Conservation (phyloP, 2,797 vertebrate species). For the Leptatherina wallacei region DNA sequence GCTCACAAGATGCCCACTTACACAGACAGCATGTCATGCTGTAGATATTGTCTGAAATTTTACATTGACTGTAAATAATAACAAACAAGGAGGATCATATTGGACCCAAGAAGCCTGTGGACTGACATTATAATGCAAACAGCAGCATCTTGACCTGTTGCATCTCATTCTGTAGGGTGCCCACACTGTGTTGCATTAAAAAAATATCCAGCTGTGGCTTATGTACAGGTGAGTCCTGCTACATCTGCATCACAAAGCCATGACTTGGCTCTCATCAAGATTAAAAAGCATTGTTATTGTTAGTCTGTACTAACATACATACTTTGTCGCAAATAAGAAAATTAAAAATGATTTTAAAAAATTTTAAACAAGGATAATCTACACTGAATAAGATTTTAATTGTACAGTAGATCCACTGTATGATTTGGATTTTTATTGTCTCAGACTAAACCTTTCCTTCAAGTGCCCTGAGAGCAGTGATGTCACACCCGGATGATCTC, state of each 20-base stretch:
- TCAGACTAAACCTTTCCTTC: conserved; percentile 19
- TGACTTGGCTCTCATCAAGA: background rate
- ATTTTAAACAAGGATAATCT: background rate
- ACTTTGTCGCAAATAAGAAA: background rate
- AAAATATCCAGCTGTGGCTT: conserved; percentile 24
- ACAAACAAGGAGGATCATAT: conserved; percentile 55
- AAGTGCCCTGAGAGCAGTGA: conserved; percentile 46
- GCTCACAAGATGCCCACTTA: conserved; percentile 17
- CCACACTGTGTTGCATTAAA: conserved; percentile 20
- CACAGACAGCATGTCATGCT: conserved; percentile 17
- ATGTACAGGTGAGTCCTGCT: conserved; percentile 27
- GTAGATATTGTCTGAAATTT: conserved; percentile 25
- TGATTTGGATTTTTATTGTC: conserved; percentile 4
- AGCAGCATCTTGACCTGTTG: conserved; percentile 60
- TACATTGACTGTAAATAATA: conserved; percentile 63
- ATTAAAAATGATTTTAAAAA: too few species aligned
- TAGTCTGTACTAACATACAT: background rate
- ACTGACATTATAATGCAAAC: conserved; percentile 51
- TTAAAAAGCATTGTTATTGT: background rate
- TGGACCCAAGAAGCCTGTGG: conserved; percentile 59
- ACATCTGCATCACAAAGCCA: conserved; percentile 32
- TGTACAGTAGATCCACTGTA: background rate
- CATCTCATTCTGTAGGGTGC: conserved; percentile 50
- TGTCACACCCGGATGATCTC: conserved; percentile 71
- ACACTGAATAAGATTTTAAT: background rate